Evolutionary conservation across 2,797 vertebrate genomes (phyloP), one percentile per base, ranked within the genome.

Genomic region (Gymnoscopelus braueri): DNA sequence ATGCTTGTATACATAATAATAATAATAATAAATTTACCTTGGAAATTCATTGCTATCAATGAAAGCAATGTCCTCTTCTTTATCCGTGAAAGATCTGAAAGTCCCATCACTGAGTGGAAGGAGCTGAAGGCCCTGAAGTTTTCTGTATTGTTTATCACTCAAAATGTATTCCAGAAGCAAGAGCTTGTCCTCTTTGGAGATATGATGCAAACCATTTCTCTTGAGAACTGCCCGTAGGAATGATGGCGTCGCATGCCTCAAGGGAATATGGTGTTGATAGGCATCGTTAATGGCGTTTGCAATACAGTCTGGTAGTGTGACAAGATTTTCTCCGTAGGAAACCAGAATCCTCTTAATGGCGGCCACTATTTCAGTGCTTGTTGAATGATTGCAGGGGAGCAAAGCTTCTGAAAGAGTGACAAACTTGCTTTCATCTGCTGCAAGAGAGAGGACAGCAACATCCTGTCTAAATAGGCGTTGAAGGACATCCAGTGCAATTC

Each of bases 21-120:
- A 29, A 29, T 29, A 29, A 29, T 32, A 32, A 32, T 32, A 32
- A 19, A 0, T 71, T 75, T 87, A 96, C 95, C 95, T 92, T 87
- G 94, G 92, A 84, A 93, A 95, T 60, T 80, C 26, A 0, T 74
- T 12, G n/a, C 84, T 94, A 83, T 96, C 95, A 68, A 95, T 91
- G 2, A 95, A 93, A 75, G 82, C 89, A 0, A 75, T 86, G 83
- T 92, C 88, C 26, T 92, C 80, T 14, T 86, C 79, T 79, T 47
- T 55, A 39, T 83, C 13, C 44, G 86, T 87, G 72, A 96, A 96
- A 32, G 69, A 82, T 79, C 89, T 92, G 3, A 95, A 96, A 11
- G 89, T 89, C 49, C 94, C 92, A 12, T 95, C 81, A 0, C 85
- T 87, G 0, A 92, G 82, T 49, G 95, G 95, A 52, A 97, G 89